Evolutionary conservation across 2,888 invertebrate genomes (phyloP), one percentile per base, ranked within the genome.

Genomic region (Epinotia nisella): DNA sequence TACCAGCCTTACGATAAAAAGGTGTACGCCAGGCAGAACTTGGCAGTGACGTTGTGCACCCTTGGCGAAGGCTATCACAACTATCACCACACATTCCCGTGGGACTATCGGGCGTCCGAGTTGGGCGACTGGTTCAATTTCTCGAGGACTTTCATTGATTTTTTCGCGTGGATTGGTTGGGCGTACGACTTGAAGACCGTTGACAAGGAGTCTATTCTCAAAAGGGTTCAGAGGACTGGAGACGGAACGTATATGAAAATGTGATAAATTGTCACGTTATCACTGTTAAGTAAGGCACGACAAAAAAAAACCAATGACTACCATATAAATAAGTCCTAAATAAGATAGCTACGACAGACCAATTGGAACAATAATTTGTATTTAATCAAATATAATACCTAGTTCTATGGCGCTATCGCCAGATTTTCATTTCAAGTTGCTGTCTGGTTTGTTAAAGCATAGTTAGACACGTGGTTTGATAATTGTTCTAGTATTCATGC

Each of bases 1-100:
- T 81, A 85, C 55, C 89, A 85, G 67, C 91, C 93, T 41, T 94
- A 94, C 66, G 90, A 95, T 71, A 85, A 83, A 76, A 78, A 70
- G 7, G 83, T 89, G 13, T 11, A 76, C n/a, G 82, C 89, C 0
- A 76, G 75, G 0, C 82, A 89, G 71, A 87, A 83, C 58, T 3
- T 76, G 0, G 15, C 74, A 0, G 82, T 85, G 0, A 78, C 82
- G 1, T 3, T 86, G 0, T 41, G 76, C 0, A 77, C 83, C 0
- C 74, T 81, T 5, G 88, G 89, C 0, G 89, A 89, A 82, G 88
- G 88, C 2, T 88, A 84, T 35, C 88, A 88, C 64, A 89, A 87
- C 58, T 89, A 83, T 70, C 87, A 88, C 55, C 87, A 88, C 45
- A 81, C 78, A 0, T 88, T 85, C 61, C 87, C 88, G 0, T 87